Conservation (phyloP, 2,888 invertebrate genomes). For the Drosophila differens region DNA sequence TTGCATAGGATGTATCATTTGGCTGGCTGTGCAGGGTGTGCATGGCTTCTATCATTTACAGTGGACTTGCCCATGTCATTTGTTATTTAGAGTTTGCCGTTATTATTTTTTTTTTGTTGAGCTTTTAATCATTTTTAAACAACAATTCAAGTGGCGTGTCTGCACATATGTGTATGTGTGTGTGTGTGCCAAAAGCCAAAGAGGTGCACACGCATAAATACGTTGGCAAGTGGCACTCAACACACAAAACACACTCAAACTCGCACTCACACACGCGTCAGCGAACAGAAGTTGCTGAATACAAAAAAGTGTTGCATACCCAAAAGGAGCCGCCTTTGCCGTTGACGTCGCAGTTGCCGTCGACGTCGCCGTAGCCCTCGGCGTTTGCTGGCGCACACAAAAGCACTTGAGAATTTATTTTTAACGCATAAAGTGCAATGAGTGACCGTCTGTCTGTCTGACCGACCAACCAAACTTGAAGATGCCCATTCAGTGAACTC, state of each 20-base stretch:
- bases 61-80: not conserved
- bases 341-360: conserved; percentile 10
- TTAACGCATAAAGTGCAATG: conserved; percentile 65
- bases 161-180: conserved; percentile 45
- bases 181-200: conserved; percentile 61
- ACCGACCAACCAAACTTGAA: conserved; percentile 35
- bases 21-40: conserved; percentile 18
- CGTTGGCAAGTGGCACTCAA: conserved; percentile 62
- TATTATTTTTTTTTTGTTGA: conserved; percentile 27
- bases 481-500: conserved; percentile 23
- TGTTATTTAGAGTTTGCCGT: conserved; percentile 40
- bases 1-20: not conserved
- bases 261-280: conserved; percentile 14
- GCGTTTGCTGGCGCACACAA: conserved; percentile 47
- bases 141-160: conserved; percentile 65
- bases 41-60: conserved; percentile 5
- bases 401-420: conserved; percentile 68
- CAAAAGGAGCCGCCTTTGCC: conserved; percentile 42
- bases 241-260: conserved; percentile 53
- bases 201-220: conserved; percentile 41
- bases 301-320: conserved; percentile 62
- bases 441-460: conserved; percentile 58
- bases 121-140: conserved; percentile 73
- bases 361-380: conserved; percentile 28
- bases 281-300: conserved; percentile 12